phyloP scores from a whole-genome alignment of 1,140 invertebrate genomes.

The Lepidurus packardi region DNA sequence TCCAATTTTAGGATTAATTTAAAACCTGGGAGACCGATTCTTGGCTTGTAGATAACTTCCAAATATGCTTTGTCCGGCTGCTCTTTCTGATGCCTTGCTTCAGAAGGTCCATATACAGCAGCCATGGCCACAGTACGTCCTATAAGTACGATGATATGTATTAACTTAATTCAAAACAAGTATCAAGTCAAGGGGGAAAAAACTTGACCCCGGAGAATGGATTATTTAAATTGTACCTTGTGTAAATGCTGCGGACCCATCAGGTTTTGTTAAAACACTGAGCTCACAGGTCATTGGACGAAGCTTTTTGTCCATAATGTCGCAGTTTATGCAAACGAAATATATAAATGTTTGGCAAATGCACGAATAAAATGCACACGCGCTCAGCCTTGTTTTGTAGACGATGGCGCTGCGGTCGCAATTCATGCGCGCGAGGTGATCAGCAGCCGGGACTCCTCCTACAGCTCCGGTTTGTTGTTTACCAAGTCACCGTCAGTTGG shows the following conservation, averaged over 20 bases:
- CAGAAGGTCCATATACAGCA: slow-evolving; percentile 75
- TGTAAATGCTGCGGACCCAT: slow-evolving; percentile 66
- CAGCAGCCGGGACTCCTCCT: background rate
- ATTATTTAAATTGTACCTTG: slow-evolving; percentile 50
- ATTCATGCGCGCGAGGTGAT: background rate
- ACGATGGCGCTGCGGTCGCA: background rate
- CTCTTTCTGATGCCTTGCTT: slow-evolving; percentile 69
- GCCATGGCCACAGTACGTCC: slow-evolving; percentile 69
- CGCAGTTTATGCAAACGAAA: background rate
- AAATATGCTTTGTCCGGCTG: slow-evolving; percentile 68
- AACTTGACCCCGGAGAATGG: too few relatives aligned
- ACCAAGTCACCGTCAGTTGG: background rate
- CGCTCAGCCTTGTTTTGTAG: background rate
- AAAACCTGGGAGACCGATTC: slow-evolving; percentile 64
- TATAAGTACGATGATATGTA: slow-evolving; percentile 43
- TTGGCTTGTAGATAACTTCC: slow-evolving; percentile 69
- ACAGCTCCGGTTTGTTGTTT: background rate
- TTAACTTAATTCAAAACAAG: background rate
- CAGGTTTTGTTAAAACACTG: slow-evolving; percentile 60
- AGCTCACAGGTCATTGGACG: slow-evolving; percentile 58
- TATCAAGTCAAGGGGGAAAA: too few relatives aligned
- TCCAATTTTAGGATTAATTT: background rate
- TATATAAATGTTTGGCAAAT: background rate
- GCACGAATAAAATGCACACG: background rate
- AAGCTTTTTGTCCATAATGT: slow-evolving; percentile 33